Evolutionary conservation across 2,888 invertebrate species (phyloP), one percentile per base, ranked within the genome.

Genomic region (Nemurella pictetii): DNA sequence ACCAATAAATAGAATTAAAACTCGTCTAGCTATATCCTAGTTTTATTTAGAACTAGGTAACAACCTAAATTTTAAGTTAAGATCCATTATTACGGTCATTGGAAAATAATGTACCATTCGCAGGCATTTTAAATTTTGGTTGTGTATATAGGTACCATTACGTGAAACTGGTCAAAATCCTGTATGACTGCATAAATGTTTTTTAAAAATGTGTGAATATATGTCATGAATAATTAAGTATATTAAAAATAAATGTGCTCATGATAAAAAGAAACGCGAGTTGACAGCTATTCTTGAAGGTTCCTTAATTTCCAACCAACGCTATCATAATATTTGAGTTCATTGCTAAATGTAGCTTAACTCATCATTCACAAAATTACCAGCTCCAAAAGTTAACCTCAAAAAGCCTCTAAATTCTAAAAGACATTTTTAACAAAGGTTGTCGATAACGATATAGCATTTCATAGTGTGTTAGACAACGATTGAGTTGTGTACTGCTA

Each of bases 171-270:
- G 20, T 55, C 55, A 55, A 55, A 55, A 15, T 81, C 32, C 20
- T 82, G 72, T 55, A 82, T 55, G 82, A 26, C 27, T 82, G 82
- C 55, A 55, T 82, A 82, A 82, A 82, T 82, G 82, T 82, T 82
- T 82, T 82, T 82, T 82, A 36, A 36, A 27, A 36, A 82, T 82
- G 82, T 82, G 82, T 82, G 82, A 82, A 82, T 82, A 72, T 55
- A 82, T 82, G 82, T 82, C 73, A 82, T 72, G 27, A 72, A 82
- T 82, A 82, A 72, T 82, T 30, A 82, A 36, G 20, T 81, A 81
- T 27, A 30, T n/a, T n/a, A n/a, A 12, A 78, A 82, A 82, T 82
- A 82, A 82, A 82, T 82, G 82, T 82, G 82, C 82, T 82, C 82
- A 82, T 82, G 82, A 82, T 82, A 72, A 27, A 72, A 82, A 82